phyloP scores from a whole-genome alignment of 2,113 vertebrate genomes.

The Gambusia affinis region DNA sequence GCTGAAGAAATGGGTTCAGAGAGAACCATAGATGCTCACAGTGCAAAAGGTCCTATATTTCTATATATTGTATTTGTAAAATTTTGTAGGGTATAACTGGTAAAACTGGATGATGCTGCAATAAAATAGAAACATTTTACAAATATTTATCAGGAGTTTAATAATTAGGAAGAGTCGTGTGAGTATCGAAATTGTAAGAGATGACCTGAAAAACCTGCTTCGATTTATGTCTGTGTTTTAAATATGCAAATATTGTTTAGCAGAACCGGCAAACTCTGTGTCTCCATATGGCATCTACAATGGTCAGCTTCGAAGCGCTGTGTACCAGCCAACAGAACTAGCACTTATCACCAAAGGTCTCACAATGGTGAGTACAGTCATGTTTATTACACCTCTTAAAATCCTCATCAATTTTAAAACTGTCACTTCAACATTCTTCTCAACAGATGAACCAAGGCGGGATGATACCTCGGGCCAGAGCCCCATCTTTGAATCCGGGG shows the following conservation, averaged over 20 bases:
- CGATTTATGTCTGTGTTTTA: not conserved
- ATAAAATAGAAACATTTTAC: too few species aligned
- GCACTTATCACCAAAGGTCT: slow-evolving; percentile 87
- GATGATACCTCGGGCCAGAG: slow-evolving; percentile 81
- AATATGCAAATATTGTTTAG: slow-evolving; percentile 8
- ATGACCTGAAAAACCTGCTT: not conserved
- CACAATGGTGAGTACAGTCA: slow-evolving; percentile 72
- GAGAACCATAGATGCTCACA: too few species aligned
- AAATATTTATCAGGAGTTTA: too few species aligned
- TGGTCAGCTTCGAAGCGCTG: slow-evolving; percentile 82
- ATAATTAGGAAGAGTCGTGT: too few species aligned
- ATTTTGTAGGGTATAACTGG: too few species aligned
- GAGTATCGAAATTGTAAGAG: not conserved
- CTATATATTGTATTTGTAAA: too few species aligned
- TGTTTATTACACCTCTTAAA: not conserved
- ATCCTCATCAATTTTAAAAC: not conserved
- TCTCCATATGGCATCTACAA: slow-evolving; percentile 88
- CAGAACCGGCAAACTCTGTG: slow-evolving; percentile 79
- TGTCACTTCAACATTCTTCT: not conserved
- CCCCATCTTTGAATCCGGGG: slow-evolving; percentile 68
- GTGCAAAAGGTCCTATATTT: too few species aligned
- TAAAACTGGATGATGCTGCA: too few species aligned
- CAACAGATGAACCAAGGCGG: slow-evolving; percentile 78
- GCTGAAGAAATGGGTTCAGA: too few species aligned
- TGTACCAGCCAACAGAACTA: slow-evolving; percentile 95